Conservation (phyloP, 2,113 vertebrate genomes). For the Oreochromis aureus region DNA sequence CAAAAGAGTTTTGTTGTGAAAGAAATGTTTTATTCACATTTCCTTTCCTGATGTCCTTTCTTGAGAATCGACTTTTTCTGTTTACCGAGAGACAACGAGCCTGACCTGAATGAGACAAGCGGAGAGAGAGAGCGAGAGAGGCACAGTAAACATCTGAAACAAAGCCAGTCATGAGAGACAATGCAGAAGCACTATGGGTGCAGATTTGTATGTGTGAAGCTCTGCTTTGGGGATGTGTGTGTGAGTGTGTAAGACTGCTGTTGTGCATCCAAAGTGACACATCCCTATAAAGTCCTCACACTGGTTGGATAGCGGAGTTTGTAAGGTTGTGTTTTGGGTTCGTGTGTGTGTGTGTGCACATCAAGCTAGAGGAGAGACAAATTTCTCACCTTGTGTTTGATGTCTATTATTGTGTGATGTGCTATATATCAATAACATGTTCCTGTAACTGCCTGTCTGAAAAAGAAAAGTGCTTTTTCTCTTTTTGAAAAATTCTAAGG, state of each 20-base stretch:
- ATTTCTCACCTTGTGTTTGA: neutral
- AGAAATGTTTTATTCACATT: conserved; percentile 35
- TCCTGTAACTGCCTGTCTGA: neutral
- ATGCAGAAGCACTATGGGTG: neutral
- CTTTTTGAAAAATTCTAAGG: neutral
- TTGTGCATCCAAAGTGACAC: conserved; percentile 8
- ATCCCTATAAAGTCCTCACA: conserved; percentile 4
- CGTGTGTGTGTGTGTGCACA: neutral
- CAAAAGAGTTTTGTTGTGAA: neutral
- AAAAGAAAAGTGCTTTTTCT: neutral
- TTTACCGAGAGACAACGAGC: conserved; percentile 24
- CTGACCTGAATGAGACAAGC: conserved; percentile 18
- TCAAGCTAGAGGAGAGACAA: neutral
- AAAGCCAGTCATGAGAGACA: neutral
- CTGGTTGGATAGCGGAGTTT: neutral
- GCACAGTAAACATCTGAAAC: neutral
- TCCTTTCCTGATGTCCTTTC: neutral
- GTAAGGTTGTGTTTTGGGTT: neutral
- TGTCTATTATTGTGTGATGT: neutral
- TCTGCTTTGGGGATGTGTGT: neutral
- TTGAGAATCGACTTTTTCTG: neutral
- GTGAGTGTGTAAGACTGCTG: neutral
- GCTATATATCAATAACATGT: neutral
- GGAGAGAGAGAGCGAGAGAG: neutral
- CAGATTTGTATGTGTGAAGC: neutral